Percentiles rank a stretch among this genome's conserved stretches.
Conservation (phyloP, 2,797 vertebrate genomes). For the Leontocebus nigricollis region DNA sequence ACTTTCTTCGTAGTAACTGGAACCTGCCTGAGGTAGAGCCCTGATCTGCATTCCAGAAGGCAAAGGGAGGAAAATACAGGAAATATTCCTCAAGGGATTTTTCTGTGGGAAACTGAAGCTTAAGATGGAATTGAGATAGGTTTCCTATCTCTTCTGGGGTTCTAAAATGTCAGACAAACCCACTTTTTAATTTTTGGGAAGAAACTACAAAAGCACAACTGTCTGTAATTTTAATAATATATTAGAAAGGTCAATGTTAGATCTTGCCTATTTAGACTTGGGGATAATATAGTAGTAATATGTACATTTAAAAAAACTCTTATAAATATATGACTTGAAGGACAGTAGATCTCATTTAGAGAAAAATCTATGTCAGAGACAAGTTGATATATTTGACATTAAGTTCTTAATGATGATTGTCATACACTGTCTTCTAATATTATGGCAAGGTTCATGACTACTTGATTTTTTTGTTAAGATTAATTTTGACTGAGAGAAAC, state of each 20-base stretch:
- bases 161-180: neutral
- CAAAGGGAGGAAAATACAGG: neutral
- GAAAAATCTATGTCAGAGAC: constrained; percentile 33
- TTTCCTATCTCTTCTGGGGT: neutral
- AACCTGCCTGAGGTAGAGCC: neutral
- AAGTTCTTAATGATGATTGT: neutral
- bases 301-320: neutral
- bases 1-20: neutral
- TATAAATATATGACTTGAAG: neutral
- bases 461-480: neutral
- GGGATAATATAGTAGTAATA: neutral
- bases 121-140: neutral
- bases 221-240: neutral
- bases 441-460: neutral
- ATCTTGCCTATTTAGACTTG: neutral
- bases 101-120: neutral
- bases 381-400: neutral
- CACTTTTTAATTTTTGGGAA: neutral
- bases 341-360: neutral
- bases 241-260: neutral
- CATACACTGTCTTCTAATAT: neutral
- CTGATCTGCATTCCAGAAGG: neutral
- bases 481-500: neutral
- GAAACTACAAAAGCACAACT: neutral
- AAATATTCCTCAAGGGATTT: neutral